These are phyloP conservation scores for Argya squamiceps DNA, from an alignment of 2,797 vertebrate species.

Conservation along the genomic window DNA sequence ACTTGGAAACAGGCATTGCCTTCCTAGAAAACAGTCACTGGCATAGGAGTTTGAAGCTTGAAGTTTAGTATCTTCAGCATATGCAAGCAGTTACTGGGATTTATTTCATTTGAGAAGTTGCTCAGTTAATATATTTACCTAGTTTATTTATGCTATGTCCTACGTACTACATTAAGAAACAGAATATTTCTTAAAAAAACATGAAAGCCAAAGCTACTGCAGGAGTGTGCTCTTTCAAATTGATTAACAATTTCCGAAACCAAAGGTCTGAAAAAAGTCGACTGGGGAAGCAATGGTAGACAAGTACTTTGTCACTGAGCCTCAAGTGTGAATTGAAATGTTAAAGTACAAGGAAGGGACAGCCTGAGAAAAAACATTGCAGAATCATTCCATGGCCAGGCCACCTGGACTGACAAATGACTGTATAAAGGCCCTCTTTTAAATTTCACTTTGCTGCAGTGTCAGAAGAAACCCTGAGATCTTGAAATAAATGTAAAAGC, in stretches of 20 bases:
- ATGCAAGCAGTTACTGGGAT: neutral
- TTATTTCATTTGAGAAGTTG: neutral
- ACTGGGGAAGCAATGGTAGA: neutral
- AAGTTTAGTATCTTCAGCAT: neutral
- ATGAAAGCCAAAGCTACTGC: conserved; percentile 2
- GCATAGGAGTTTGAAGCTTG: neutral
- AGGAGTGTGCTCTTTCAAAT: conserved; percentile 1
- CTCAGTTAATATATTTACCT: neutral
- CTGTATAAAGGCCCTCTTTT: conserved; percentile 37
- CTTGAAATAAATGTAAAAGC: conserved; percentile 45
- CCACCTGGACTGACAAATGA: conserved; percentile 32
- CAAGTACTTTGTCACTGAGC: neutral
- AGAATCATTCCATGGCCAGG: neutral
- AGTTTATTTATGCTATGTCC: neutral
- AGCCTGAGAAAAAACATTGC: conserved; percentile 25
- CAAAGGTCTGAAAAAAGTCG: neutral
- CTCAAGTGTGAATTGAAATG: conserved; percentile 17
- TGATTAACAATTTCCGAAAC: conserved; percentile 26
- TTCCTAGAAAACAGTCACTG: neutral
- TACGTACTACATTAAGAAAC: neutral
- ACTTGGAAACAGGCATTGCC: neutral
- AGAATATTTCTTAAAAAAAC: neutral
- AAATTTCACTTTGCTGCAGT: conserved; percentile 23
- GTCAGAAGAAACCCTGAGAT: conserved; percentile 58
- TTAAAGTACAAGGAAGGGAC: conserved; percentile 39